A percentile compares a stretch with the other conserved stretches of the same genome.
Conservation (phyloP, 2,797 vertebrate genomes). For the Echeneis naucrates region DNA sequence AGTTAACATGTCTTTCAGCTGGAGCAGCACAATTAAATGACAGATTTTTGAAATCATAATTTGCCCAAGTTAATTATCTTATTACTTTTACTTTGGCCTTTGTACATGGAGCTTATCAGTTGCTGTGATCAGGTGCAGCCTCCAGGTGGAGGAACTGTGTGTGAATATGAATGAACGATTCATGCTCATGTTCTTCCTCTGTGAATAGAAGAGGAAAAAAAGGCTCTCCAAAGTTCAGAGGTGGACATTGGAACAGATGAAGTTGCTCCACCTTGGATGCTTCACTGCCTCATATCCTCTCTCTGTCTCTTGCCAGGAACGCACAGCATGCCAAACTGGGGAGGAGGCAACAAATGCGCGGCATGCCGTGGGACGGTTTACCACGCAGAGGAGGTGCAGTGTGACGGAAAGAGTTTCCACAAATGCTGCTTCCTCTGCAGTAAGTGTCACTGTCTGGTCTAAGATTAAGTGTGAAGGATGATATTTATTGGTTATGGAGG, state of each 20-base stretch:
- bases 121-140: too few relatives aligned
- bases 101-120: background rate
- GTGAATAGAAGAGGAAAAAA: background rate
- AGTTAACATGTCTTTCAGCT: background rate
- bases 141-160: background rate
- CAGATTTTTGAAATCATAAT: too few relatives aligned
- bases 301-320: background rate
- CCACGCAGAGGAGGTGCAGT: constrained; percentile 96
- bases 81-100: too few relatives aligned
- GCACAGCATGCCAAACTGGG: constrained; percentile 94
- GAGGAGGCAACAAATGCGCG: constrained; percentile 92
- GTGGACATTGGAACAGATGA: background rate
- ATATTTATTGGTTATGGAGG: background rate
- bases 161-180: background rate
- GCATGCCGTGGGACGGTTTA: constrained; percentile 91
- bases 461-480: background rate
- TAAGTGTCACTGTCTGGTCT: constrained; percentile 68
- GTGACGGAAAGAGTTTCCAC: constrained; percentile 94
- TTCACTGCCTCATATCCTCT: constrained; percentile 1
- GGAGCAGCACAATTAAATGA: background rate
- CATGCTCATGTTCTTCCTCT: background rate
- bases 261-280: too few relatives aligned
- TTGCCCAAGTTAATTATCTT: too few relatives aligned
- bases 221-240: background rate
- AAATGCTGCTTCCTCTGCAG: constrained; percentile 96